These are phyloP conservation scores for Vireo altiloquus DNA, from an alignment of 2,113 vertebrate species.

Conservation along the genomic window DNA sequence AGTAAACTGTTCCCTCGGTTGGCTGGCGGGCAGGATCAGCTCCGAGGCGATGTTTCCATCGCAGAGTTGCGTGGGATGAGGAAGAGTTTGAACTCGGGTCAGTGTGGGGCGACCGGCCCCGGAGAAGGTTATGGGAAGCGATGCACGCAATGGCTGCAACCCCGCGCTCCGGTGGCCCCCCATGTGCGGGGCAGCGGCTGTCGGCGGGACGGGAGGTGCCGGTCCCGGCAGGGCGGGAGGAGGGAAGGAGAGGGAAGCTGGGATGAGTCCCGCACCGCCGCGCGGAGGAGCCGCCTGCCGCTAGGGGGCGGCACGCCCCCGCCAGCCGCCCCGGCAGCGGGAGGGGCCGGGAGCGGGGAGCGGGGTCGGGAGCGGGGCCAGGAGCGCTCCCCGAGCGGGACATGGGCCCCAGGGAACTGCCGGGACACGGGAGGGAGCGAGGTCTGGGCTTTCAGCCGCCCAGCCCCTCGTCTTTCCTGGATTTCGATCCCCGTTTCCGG, in stretches of 20 bases:
- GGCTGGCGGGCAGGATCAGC: background rate
- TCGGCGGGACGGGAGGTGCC: accelerated
- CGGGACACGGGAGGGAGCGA: background rate
- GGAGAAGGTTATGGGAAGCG: background rate
- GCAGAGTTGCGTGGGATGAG: background rate
- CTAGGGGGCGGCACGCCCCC: background rate
- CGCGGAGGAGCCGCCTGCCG: background rate
- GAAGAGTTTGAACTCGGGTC: background rate
- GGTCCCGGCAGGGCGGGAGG: background rate
- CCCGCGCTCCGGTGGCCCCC: background rate
- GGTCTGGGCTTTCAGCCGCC: background rate
- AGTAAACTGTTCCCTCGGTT: background rate
- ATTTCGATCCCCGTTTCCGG: background rate
- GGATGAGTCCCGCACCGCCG: background rate
- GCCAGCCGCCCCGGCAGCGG: background rate
- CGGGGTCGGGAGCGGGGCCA: background rate
- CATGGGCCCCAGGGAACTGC: background rate
- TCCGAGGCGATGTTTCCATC: background rate
- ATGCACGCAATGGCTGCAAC: accelerated
- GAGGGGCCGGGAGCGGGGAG: background rate
- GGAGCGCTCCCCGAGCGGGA: background rate
- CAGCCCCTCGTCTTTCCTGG: background rate
- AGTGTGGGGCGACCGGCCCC: background rate
- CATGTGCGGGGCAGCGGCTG: background rate
- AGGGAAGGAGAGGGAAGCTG: background rate